Evolutionary conservation across 2,888 invertebrate genomes (phyloP), one percentile per base, ranked within the genome.

Genomic region (Quadriops clusia): DNA sequence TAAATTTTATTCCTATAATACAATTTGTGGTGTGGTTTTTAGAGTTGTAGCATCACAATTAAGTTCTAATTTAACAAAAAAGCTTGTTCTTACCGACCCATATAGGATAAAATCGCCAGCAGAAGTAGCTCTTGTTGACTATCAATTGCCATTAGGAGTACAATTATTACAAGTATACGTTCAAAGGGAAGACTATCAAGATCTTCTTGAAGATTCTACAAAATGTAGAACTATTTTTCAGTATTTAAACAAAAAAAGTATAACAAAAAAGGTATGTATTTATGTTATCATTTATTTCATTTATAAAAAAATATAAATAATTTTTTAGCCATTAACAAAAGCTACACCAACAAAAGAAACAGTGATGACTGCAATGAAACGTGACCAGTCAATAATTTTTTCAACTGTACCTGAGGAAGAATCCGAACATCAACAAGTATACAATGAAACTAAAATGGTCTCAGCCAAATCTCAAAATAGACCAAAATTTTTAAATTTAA

Each of bases 401-500:
- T 83, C 84, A 0, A 80, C 84, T 3, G 85, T 85, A 28, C 81
- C 83, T 2, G 85, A 85, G 61, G 85, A 86, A 51, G 75, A 73
- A 27, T 60, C 59, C 15, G 53, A 54, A 24, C 41, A 44, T 12
- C 39, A 44, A 1, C 48, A 45, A 9, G 26, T 39, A 9, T 43
- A 39, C n/a, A 32, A 40, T 34, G 40, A 45, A 24, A 44, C 35
- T 28, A 39, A 33, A 18, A 36, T 35, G 14, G 15, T 41, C 8
- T 30, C 37, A 15, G 20, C 37, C 11, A 38, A 47, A 11, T 39
- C 46, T 17, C 44, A 45, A 30, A 47, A 43, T 27, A 45, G 61
- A 12, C 61, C 61, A 10, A 59, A 57, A 44, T 61, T 59, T 37
- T 38, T 61, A 10, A 60, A 58, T 42, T 40, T 61, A 26, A 52